Evolutionary conservation across 2,113 vertebrate species (phyloP).

Genomic region (Eulacestoma nigropectus): DNA sequence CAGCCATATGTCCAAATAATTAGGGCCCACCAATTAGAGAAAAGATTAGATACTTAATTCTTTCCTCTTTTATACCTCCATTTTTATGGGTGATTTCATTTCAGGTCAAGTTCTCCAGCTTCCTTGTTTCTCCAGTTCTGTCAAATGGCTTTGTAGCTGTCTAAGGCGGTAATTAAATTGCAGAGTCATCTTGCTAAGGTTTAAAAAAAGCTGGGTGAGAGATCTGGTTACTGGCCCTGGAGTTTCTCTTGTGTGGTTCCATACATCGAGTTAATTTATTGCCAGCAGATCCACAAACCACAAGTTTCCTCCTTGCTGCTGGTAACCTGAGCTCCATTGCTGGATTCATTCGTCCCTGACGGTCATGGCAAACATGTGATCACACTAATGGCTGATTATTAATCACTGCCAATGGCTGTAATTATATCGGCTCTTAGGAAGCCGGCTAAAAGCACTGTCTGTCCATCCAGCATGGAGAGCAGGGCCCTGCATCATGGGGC

Average conservation of each 20-base stretch:
- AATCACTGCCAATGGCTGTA: background rate
- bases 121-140: background rate
- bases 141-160: background rate
- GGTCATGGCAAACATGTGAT: background rate
- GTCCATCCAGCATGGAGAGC: background rate
- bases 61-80: background rate
- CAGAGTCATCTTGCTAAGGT: background rate
- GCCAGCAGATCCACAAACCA: background rate
- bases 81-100: background rate
- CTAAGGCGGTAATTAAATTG: background rate
- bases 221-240: background rate
- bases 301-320: background rate
- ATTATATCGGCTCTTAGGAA: background rate
- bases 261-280: background rate
- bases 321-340: background rate
- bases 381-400: background rate
- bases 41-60: background rate
- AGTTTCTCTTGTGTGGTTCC: background rate
- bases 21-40: background rate
- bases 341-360: background rate
- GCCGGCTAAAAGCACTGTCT: background rate
- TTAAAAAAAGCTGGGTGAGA: background rate
- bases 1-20: background rate
- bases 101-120: background rate
- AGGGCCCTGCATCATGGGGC: background rate